phyloP scores from a whole-genome alignment of 30 jellyfish, hydroid and myxozoan species.

The Turritopsis dohrnii region DNA sequence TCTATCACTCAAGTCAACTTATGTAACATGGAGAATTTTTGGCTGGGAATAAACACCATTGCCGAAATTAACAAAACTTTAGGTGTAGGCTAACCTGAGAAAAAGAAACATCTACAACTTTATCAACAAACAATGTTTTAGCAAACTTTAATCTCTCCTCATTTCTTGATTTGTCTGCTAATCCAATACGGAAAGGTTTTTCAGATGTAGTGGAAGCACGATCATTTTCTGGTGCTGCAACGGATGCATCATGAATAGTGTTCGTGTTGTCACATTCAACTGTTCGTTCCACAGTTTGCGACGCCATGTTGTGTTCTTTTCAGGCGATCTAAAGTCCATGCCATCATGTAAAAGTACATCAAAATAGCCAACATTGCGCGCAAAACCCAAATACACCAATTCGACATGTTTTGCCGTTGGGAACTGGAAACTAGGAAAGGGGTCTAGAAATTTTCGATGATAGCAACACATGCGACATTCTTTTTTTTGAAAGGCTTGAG shows the following conservation, averaged over 20 bases:
- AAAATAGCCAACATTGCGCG: too few relatives aligned
- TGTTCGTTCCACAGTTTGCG: background rate
- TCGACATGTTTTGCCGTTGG: too few relatives aligned
- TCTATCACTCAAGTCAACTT: too few relatives aligned
- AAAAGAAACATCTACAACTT: constrained; percentile 9
- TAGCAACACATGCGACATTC: too few relatives aligned
- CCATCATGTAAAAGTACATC: background rate
- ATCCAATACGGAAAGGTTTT: background rate
- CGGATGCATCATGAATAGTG: background rate
- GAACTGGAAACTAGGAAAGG: too few relatives aligned
- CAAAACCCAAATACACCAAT: too few relatives aligned
- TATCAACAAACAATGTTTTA: background rate
- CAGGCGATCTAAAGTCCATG: background rate
- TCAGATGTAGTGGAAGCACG: background rate
- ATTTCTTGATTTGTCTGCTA: background rate
- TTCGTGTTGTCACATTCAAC: background rate
- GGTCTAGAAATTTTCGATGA: too few relatives aligned
- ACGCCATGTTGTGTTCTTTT: background rate
- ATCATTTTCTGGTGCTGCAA: background rate
- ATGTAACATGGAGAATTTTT: too few relatives aligned
- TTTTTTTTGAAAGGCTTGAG: too few relatives aligned
- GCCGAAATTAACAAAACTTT: too few relatives aligned
- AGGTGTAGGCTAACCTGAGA: too few relatives aligned
- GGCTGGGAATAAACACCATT: too few relatives aligned
- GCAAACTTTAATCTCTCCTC: background rate